Percentiles rank a stretch among this genome's conserved stretches.
Evolutionary conservation across 2,113 vertebrate genomes (phyloP).

Genomic region (Plotosus lineatus): DNA sequence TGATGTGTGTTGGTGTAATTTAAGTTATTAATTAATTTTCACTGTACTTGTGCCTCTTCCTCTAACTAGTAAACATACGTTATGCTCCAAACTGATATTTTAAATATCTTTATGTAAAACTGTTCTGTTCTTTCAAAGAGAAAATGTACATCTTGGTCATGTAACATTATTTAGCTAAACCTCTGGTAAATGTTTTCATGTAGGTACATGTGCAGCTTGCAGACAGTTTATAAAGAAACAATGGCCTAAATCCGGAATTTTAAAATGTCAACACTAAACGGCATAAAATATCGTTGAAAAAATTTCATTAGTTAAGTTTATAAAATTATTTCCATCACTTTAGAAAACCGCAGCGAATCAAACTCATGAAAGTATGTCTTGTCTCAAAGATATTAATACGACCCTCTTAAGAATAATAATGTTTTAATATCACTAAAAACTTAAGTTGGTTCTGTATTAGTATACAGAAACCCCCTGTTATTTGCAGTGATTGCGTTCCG

Average conservation of each 20-base stretch:
- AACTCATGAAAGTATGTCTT: background rate
- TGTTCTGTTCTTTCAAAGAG: background rate
- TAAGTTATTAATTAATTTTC: conserved; percentile 15
- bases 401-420: background rate
- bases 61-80: background rate
- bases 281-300: background rate
- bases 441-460: no score
- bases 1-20: conserved; percentile 44
- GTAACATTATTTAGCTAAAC: conserved; percentile 3
- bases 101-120: conserved; percentile 1
- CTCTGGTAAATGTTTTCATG: background rate
- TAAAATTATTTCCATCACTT: background rate
- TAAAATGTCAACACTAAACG: background rate
- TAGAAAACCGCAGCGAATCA: background rate
- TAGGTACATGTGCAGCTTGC: background rate
- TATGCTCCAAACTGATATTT: background rate
- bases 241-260: background rate
- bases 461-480: no score
- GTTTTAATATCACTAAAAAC: background rate
- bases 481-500: no score
- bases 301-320: background rate
- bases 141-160: background rate
- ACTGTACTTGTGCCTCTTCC: conserved; percentile 33
- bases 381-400: background rate
- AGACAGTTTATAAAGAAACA: background rate